These are phyloP conservation scores for Pentamera pediparva DNA, from an alignment of 53 echinoderm and acorn worm genomes.

Conservation along the genomic window DNA sequence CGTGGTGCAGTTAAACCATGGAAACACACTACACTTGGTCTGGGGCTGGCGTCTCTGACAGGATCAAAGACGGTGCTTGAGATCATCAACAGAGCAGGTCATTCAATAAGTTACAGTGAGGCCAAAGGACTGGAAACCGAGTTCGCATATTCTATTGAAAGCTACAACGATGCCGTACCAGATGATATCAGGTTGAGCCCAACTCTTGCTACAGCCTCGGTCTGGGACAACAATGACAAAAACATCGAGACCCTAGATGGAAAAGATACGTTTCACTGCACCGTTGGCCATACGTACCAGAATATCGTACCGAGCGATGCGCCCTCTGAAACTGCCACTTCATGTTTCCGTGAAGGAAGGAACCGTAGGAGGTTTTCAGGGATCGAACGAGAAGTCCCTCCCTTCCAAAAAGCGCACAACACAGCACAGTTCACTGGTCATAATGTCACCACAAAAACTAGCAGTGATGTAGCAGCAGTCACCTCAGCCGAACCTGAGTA, in stretches of 20 bases:
- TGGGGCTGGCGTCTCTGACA: slow-evolving; percentile 56
- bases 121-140: slow-evolving; percentile 53
- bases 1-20: slow-evolving; percentile 55
- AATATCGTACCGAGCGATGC: slow-evolving; percentile 38
- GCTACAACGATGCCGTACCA: slow-evolving; percentile 23
- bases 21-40: slow-evolving; percentile 56
- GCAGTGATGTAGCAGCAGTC: neutral
- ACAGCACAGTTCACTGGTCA: slow-evolving; percentile 32
- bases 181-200: slow-evolving; percentile 42
- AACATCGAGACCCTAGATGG: slow-evolving; percentile 63
- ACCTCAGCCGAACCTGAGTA: neutral
- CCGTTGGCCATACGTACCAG: slow-evolving; percentile 60
- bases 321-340: neutral
- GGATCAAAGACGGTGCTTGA: slow-evolving; percentile 52
- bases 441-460: neutral
- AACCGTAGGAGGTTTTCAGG: slow-evolving; percentile 55
- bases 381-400: slow-evolving; percentile 36
- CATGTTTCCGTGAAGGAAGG: slow-evolving; percentile 29
- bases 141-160: slow-evolving; percentile 48
- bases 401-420: slow-evolving; percentile 42
- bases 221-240: slow-evolving; percentile 61
- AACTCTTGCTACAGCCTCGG: slow-evolving; percentile 33
- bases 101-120: slow-evolving; percentile 42
- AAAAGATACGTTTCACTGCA: slow-evolving; percentile 45
- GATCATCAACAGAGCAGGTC: slow-evolving; percentile 57